phyloP scores from a whole-genome alignment of 2,888 invertebrate genomes.

The Exocentrus adspersus region DNA sequence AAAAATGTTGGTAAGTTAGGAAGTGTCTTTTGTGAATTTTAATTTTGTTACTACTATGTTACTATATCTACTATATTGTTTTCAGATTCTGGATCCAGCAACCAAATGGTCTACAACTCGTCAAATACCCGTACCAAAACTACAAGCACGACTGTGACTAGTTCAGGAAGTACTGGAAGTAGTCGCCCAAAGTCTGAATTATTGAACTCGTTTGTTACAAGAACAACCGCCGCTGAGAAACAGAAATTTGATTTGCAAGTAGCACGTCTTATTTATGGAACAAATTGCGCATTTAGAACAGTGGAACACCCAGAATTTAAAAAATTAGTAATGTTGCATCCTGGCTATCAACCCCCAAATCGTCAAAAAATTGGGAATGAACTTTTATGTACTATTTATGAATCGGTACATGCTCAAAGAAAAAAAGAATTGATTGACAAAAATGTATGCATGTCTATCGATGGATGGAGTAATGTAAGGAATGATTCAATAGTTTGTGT shows the following conservation, averaged over 20 bases:
- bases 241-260: slow-evolving; percentile 29
- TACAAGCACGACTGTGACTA: too few species aligned
- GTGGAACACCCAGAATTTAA: slow-evolving; percentile 28
- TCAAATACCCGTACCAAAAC: too few species aligned
- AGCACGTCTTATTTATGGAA: slow-evolving; percentile 27
- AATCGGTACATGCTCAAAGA: neutral
- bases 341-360: slow-evolving; percentile 37
- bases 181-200: too few species aligned
- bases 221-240: too few species aligned
- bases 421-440: neutral
- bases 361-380: slow-evolving; percentile 17
- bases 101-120: too few species aligned
- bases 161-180: too few species aligned
- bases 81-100: too few species aligned
- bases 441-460: slow-evolving; percentile 26
- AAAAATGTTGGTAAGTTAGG: too few species aligned
- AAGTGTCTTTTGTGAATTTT: too few species aligned
- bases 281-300: slow-evolving; percentile 27
- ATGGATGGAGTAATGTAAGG: slow-evolving; percentile 41
- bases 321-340: slow-evolving; percentile 28
- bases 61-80: too few species aligned
- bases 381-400: slow-evolving; percentile 31
- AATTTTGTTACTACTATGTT: too few species aligned
- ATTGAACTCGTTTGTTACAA: too few species aligned
- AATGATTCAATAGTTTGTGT: slow-evolving; percentile 36